Evolutionary conservation across 2,888 invertebrate genomes (phyloP), one percentile per base, ranked within the genome.

Genomic region (Leptinotarsa haldemani): DNA sequence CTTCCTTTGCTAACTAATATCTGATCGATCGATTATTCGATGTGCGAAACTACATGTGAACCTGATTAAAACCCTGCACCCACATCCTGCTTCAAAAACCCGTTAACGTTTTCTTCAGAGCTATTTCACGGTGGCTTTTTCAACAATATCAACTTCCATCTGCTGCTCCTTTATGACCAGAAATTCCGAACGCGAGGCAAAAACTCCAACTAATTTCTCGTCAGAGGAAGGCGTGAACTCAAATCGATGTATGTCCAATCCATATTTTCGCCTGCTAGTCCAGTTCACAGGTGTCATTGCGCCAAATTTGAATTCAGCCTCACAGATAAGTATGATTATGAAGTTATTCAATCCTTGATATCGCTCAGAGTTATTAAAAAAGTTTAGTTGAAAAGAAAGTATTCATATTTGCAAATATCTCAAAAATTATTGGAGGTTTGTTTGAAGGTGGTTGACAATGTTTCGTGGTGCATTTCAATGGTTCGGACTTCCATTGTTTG

Each of bases 161-260:
- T 61, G n/a, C 61, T 9, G 61, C 40, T 61, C 61, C 30, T 61
- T 61, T 61, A 61, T n/a, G 30, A 61, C 61, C 61, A 61, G 61
- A 61, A 61, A 61, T 61, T 30, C 61, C 61, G n/a, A 61, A 61
- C 61, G 20, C 56, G 22, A 40, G 16, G n/a, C n/a, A 61, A 61
- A 61, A 61, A 40, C 56, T 30, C 25, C 40, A 61, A 61, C 61
- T 2, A 61, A 25, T 61, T 61, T 61, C n/a, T 15, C 12, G 5
- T 13, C 15, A 58, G 52, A 13, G 16, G 12, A 5, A 58, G 58
- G 22, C 25, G 58, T 58, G 58, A 22, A 58, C 22, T 20, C 58
- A 25, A 58, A 16, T 22, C 58, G 25, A 40, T 40, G 40, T 12
- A 9, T 40, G 9, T 9, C 40, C 9, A 40, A 40, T 40, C 40